These are phyloP conservation scores for Drosophila bocqueti DNA, from an alignment of 1,140 invertebrate species.

Conservation along the genomic window DNA sequence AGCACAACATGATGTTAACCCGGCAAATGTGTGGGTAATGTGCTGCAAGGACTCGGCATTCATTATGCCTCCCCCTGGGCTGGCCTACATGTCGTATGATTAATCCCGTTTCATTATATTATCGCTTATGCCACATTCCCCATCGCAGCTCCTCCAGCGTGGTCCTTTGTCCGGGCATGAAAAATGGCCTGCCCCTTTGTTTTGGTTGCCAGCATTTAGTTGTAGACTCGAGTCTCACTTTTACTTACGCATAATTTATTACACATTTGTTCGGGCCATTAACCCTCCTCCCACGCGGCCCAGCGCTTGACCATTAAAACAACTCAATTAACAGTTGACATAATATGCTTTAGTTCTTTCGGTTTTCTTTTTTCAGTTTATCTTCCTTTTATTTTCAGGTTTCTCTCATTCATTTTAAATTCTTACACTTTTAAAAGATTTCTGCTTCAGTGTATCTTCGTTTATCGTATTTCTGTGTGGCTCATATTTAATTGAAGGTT, in stretches of 20 bases:
- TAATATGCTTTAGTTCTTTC: conserved; percentile 74
- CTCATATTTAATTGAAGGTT: conserved; percentile 80
- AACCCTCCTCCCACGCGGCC: conserved; percentile 7
- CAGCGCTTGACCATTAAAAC: conserved; percentile 62
- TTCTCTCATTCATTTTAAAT: conserved; percentile 57
- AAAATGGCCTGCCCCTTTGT: conserved; percentile 71
- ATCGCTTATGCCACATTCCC: conserved; percentile 60
- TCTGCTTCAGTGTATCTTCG: conserved; percentile 26
- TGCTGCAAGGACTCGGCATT: conserved; percentile 44
- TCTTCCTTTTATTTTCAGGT: conserved; percentile 43
- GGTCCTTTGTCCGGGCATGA: conserved; percentile 55
- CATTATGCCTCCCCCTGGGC: conserved; percentile 40
- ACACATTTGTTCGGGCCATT: conserved; percentile 35
- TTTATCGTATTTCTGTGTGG: conserved; percentile 47
- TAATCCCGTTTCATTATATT: conserved; percentile 79
- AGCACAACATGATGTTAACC: conserved; percentile 54
- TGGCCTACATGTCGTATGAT: conserved; percentile 71
- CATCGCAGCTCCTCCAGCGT: conserved; percentile 12
- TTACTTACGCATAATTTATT: conserved; percentile 59
- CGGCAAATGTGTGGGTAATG: conserved; percentile 43
- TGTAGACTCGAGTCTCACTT: conserved; percentile 31
- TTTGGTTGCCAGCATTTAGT: conserved; percentile 58
- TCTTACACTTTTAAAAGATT: conserved; percentile 76
- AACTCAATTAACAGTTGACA: conserved; percentile 83
- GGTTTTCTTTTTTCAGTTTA: conserved; percentile 54